Conservation (phyloP, 2,888 invertebrate genomes). For the Desoria tigrina region DNA sequence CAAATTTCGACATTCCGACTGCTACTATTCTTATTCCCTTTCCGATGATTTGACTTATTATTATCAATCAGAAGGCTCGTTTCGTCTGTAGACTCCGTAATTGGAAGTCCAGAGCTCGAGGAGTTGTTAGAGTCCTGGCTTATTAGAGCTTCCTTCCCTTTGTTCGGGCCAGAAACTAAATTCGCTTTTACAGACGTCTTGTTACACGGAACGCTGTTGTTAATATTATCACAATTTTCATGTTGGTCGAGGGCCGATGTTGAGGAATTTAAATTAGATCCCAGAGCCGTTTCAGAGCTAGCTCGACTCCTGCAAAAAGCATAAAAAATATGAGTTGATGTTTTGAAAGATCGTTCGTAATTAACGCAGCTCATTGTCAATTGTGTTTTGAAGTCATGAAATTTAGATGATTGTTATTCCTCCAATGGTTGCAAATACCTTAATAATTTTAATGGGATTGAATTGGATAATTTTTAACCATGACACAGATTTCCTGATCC, state of each 20-base stretch:
- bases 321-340: constrained; percentile 1
- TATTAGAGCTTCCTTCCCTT: neutral
- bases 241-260: constrained; percentile 24
- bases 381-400: too few species aligned
- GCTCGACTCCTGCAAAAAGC: constrained; percentile 46
- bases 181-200: neutral
- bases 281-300: constrained; percentile 37
- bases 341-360: constrained; percentile 7
- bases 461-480: too few species aligned
- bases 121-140: constrained; percentile 10
- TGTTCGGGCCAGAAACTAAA: neutral
- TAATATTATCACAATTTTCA: neutral
- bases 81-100: constrained; percentile 41
- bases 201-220: neutral
- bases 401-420: constrained; percentile 14
- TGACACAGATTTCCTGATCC: neutral
- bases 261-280: constrained; percentile 33
- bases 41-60: constrained; percentile 34
- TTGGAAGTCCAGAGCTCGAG: constrained; percentile 15
- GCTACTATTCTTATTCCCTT: constrained; percentile 13
- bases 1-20: constrained; percentile 19
- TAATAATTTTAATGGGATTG: too few species aligned
- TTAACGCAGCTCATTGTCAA: too few species aligned
- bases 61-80: constrained; percentile 33
- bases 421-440: too few species aligned